phyloP scores from a whole-genome alignment of 1,140 invertebrate species.

The Doryteuthis pealeii region DNA sequence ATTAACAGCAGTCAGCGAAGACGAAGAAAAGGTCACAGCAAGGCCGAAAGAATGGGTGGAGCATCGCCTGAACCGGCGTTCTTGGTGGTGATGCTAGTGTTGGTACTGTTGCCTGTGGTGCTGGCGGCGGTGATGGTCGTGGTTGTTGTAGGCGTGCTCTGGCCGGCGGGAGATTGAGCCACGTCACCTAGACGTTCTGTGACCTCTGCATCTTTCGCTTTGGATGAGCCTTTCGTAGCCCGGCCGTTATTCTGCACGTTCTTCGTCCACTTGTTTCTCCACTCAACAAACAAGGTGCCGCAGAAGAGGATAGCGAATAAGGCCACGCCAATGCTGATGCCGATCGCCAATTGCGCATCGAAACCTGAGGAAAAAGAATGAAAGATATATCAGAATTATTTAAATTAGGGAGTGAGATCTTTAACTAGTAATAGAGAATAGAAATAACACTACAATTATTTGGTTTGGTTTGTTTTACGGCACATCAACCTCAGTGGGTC shows the following conservation, averaged over 20 bases:
- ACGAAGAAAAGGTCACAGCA: too few species aligned
- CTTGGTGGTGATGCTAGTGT: too few species aligned
- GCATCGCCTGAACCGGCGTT: too few species aligned
- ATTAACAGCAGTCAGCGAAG: too few species aligned
- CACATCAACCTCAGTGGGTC: too few species aligned
- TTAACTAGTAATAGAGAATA: too few species aligned
- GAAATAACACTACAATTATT: too few species aligned
- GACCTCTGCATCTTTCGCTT: neutral
- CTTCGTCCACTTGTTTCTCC: conserved; percentile 7
- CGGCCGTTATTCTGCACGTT: neutral
- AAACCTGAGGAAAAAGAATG: neutral
- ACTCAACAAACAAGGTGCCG: conserved; percentile 3
- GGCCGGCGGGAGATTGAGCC: neutral
- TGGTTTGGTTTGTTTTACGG: too few species aligned
- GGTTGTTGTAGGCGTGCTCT: neutral
- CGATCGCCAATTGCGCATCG: conserved; percentile 2
- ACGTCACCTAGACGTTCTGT: neutral
- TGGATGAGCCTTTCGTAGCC: neutral
- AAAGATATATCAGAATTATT: too few species aligned
- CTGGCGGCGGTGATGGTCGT: neutral
- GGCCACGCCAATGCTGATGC: conserved; percentile 9
- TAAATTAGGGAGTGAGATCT: too few species aligned
- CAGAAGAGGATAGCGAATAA: conserved; percentile 3
- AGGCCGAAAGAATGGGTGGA: too few species aligned
- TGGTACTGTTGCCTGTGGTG: too few species aligned